Evolutionary conservation across 2,797 vertebrate genomes (phyloP).

Genomic region (Echiichthys vipera): DNA sequence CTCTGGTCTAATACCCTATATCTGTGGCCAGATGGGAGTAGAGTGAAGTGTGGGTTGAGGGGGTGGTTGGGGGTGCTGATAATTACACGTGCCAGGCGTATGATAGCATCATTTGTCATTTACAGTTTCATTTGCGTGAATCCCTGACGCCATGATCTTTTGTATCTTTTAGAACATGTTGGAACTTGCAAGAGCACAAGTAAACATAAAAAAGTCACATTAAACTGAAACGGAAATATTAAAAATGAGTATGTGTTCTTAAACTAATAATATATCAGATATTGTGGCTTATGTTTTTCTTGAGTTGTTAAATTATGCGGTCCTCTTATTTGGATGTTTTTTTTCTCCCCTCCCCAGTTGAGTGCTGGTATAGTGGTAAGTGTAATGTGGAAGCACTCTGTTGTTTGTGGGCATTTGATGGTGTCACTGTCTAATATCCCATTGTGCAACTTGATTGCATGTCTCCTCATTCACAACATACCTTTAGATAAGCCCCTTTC

Average conservation of each 20-base stretch:
- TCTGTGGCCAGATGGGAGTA: too few species aligned
- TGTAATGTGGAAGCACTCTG: constrained; percentile 33
- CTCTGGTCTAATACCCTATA: too few species aligned
- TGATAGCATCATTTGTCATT: too few species aligned
- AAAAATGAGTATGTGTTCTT: neutral
- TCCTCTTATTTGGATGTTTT: constrained; percentile 42
- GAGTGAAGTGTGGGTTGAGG: too few species aligned
- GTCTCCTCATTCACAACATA: constrained; percentile 13
- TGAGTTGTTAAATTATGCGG: neutral
- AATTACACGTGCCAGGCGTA: too few species aligned
- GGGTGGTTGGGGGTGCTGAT: too few species aligned
- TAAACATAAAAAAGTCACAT: neutral
- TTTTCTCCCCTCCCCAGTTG: constrained; percentile 71
- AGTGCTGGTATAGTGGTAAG: constrained; percentile 78
- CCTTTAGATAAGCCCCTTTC: constrained; percentile 45
- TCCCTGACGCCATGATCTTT: neutral
- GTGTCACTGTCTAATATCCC: constrained; percentile 31
- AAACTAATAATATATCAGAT: neutral
- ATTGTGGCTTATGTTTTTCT: neutral
- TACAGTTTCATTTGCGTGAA: neutral
- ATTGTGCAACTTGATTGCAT: constrained; percentile 9
- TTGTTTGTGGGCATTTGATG: constrained; percentile 53
- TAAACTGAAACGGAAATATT: neutral
- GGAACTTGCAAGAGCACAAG: neutral
- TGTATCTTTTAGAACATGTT: neutral